Conservation (phyloP, 2,797 vertebrate genomes). For the Nannoperca australis region DNA sequence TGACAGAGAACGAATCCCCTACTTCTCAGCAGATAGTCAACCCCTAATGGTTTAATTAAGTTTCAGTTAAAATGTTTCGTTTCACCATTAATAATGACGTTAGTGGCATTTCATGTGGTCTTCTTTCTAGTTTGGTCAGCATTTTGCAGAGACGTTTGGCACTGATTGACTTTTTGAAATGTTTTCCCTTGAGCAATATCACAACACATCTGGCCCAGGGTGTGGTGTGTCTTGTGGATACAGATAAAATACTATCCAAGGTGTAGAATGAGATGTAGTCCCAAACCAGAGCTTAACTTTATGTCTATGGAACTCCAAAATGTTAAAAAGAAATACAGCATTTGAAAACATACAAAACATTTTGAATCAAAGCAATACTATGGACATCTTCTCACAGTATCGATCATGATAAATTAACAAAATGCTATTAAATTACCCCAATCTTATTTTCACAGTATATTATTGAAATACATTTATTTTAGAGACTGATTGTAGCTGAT, state of each 20-base stretch:
- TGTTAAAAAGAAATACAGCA: not conserved
- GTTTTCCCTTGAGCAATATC: constrained; percentile 31
- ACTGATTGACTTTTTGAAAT: not conserved
- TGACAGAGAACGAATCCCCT: not conserved
- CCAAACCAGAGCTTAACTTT: not conserved
- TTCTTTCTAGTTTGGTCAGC: not conserved
- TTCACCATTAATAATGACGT: not conserved
- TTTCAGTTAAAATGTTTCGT: not conserved
- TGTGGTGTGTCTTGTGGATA: constrained; percentile 39
- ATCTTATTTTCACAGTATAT: not conserved
- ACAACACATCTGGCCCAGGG: constrained; percentile 41
- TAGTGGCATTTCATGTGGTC: not conserved
- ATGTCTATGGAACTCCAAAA: not conserved
- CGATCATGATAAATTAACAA: not conserved
- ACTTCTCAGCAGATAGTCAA: not conserved
- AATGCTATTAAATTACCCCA: not conserved
- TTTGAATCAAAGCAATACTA: not conserved
- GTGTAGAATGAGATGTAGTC: not conserved
- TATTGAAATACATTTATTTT: not conserved
- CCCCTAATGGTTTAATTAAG: not conserved
- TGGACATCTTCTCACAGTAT: not conserved
- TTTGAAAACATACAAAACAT: not conserved
- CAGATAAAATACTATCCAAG: constrained; percentile 21
- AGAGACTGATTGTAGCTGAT: not conserved
- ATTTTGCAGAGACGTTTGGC: constrained; percentile 1